Evolutionary conservation across 2,888 invertebrate genomes (phyloP).

Genomic region (Stenolophus ochropezus): DNA sequence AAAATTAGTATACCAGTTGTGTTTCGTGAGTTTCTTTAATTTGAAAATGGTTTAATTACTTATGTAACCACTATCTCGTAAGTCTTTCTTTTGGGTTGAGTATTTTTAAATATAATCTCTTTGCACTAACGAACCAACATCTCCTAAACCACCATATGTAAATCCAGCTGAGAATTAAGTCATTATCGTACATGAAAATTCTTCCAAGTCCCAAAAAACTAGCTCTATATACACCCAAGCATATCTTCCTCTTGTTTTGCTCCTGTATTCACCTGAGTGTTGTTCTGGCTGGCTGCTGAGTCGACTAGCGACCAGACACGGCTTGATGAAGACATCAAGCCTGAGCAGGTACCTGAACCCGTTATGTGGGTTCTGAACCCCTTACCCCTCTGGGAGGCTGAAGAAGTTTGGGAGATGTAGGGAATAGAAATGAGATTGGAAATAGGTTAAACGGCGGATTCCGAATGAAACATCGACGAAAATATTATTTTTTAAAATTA

Average conservation of each 20-base stretch:
- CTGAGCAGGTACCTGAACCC: constrained; percentile 52
- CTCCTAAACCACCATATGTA: background rate
- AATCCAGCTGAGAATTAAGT: constrained; percentile 45
- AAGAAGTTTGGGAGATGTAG: background rate
- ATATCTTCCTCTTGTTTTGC: background rate
- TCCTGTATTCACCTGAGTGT: background rate
- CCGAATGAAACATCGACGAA: background rate
- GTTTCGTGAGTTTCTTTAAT: too few species aligned
- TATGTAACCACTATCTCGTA: too few species aligned
- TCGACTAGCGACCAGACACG: constrained; percentile 38
- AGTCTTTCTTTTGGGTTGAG: too few species aligned
- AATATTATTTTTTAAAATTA: too few species aligned
- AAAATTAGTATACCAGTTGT: too few species aligned
- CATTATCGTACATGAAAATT: constrained; percentile 56
- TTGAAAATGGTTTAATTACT: too few species aligned
- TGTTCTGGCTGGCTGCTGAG: constrained; percentile 8
- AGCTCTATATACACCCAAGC: background rate
- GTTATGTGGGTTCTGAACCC: constrained; percentile 48
- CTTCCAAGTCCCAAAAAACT: constrained; percentile 55
- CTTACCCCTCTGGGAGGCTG: background rate
- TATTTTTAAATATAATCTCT: too few species aligned
- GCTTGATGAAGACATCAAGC: constrained; percentile 53
- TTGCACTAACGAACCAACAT: background rate
- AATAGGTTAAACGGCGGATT: background rate
- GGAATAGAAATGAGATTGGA: background rate